These are phyloP conservation scores for Calephelis virginiensis DNA, from an alignment of 1,140 invertebrate genomes.

Conservation along the genomic window DNA sequence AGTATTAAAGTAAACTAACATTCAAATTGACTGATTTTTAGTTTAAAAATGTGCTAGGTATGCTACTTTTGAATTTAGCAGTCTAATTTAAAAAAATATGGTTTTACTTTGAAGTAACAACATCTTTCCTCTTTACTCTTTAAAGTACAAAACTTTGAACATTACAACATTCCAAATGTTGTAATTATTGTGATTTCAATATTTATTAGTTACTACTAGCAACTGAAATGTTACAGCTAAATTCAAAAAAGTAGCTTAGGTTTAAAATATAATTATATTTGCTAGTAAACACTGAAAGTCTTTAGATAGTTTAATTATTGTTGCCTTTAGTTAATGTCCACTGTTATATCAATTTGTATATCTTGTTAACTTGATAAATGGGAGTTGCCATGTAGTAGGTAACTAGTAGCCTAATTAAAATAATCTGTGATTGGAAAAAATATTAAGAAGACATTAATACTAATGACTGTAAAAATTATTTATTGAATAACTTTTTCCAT, in stretches of 20 bases:
- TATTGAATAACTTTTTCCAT: background rate
- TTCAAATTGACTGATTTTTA: conserved; percentile 11
- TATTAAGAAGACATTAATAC: background rate
- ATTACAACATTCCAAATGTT: background rate
- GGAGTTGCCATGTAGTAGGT: background rate
- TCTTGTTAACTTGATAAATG: background rate
- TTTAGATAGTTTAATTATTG: background rate
- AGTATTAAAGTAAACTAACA: conserved; percentile 1
- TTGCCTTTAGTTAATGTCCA: background rate
- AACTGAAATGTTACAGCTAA: background rate
- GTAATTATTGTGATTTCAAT: background rate
- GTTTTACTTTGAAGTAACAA: background rate
- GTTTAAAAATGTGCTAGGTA: background rate
- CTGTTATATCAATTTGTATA: background rate
- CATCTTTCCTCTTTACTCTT: background rate
- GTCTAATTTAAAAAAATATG: background rate
- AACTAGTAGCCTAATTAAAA: conserved; percentile 1
- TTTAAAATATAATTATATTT: background rate
- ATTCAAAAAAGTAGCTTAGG: background rate
- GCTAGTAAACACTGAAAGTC: background rate
- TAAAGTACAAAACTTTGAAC: background rate
- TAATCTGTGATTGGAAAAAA: conserved; percentile 5
- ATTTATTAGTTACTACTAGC: background rate
- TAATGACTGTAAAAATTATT: background rate
- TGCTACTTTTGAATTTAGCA: background rate